Evolutionary conservation across 2,797 vertebrate genomes (phyloP).

Genomic region (Myiothlypis chrysogaster): DNA sequence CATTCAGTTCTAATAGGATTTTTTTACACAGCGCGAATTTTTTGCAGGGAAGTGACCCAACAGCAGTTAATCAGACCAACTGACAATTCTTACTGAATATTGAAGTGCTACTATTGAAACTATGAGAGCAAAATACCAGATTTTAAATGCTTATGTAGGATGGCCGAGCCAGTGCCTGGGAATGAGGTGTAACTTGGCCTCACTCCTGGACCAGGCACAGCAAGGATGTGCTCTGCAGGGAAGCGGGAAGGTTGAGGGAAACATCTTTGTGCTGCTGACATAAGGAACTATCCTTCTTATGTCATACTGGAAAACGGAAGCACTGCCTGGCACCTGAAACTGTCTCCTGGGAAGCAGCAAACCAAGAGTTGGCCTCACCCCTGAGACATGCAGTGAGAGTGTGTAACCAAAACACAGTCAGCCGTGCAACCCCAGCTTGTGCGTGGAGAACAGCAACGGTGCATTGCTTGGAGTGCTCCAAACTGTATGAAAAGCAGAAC

Average conservation of each 20-base stretch:
- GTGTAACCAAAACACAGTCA: rapidly evolving
- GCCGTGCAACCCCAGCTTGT: rapidly evolving
- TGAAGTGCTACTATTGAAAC: background rate
- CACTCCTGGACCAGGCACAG: too few species aligned
- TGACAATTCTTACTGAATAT: background rate
- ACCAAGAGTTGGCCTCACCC: rapidly evolving
- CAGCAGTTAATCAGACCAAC: background rate
- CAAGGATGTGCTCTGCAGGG: background rate
- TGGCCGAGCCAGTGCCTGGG: background rate
- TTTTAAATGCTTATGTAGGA: background rate
- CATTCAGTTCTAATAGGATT: rapidly evolving
- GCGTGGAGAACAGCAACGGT: rapidly evolving
- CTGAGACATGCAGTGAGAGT: background rate
- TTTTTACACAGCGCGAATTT: background rate
- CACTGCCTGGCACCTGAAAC: too few species aligned
- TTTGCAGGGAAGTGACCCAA: background rate
- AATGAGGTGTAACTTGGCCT: background rate
- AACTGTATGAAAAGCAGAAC: rapidly evolving
- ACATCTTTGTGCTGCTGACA: background rate
- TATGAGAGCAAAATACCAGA: background rate
- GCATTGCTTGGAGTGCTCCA: rapidly evolving
- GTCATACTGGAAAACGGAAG: rapidly evolving
- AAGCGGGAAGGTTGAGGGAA: background rate
- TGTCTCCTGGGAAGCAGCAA: background rate
- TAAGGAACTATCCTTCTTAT: background rate